Conservation (phyloP, 2,113 vertebrate genomes). For the Tichodroma muraria region DNA sequence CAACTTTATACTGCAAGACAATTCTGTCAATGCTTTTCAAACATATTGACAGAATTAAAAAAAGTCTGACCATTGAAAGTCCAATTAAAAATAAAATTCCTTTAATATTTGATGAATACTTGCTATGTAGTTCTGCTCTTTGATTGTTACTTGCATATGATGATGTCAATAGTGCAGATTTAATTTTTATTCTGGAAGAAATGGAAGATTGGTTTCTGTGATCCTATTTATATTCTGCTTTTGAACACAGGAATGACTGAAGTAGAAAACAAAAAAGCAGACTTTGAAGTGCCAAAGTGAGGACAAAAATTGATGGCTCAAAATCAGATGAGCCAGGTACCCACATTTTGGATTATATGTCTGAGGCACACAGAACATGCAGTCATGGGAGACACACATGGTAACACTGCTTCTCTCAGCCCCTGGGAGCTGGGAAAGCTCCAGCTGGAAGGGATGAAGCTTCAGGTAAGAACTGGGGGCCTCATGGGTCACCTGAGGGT, state of each 20-base stretch:
- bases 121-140: background rate
- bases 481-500: background rate
- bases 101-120: background rate
- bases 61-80: background rate
- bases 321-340: rapidly evolving
- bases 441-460: background rate
- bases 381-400: rapidly evolving
- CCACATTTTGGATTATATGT: background rate
- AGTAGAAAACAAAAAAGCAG: background rate
- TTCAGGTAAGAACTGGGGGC: background rate
- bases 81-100: background rate
- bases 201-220: background rate
- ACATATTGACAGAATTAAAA: background rate
- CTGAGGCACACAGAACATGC: rapidly evolving
- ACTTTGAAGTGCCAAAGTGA: background rate
- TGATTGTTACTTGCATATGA: background rate
- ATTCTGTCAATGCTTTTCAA: background rate
- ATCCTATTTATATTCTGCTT: background rate
- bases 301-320: background rate
- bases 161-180: background rate
- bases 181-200: background rate
- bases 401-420: background rate
- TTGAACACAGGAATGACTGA: background rate
- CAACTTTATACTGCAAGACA: background rate
- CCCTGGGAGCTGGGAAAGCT: background rate